These are phyloP conservation scores for Odontophorus gujanensis DNA, from an alignment of 2,113 vertebrate species.

Conservation along the genomic window DNA sequence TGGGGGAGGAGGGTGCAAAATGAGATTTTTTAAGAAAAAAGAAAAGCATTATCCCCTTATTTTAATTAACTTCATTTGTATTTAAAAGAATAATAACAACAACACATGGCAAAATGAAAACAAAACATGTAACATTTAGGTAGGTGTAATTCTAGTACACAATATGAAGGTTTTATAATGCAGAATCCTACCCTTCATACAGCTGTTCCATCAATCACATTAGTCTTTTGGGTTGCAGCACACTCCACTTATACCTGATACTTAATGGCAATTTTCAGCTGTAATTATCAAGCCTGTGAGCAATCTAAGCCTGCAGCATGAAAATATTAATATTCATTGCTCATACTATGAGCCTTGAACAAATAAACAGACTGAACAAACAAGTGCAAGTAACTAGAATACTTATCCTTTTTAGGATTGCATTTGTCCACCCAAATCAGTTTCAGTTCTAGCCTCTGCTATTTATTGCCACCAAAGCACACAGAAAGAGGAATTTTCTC, in stretches of 20 bases:
- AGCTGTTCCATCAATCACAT: not conserved
- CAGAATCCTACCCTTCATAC: not conserved
- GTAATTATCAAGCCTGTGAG: not conserved
- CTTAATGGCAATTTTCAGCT: not conserved
- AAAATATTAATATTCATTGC: conserved; percentile 14
- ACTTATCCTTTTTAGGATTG: not conserved
- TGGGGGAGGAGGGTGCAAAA: not conserved
- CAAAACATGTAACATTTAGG: not conserved
- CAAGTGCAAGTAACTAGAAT: not conserved
- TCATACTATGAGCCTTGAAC: not conserved
- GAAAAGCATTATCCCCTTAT: not conserved
- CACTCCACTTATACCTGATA: not conserved
- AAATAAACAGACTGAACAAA: not conserved
- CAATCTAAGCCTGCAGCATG: not conserved
- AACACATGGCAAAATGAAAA: not conserved
- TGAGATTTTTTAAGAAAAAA: not conserved
- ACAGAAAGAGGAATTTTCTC: not conserved
- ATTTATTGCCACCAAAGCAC: not conserved
- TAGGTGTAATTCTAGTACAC: not conserved
- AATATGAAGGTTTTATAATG: not conserved
- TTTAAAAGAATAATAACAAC: not conserved
- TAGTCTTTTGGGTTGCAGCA: not conserved
- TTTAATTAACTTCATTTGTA: not conserved
- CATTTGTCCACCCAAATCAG: not conserved
- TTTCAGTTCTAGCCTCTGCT: not conserved